Evolutionary conservation across 1,140 invertebrate species (phyloP), one percentile per base, ranked within the genome.

Genomic region (Saccostrea cuccullata): DNA sequence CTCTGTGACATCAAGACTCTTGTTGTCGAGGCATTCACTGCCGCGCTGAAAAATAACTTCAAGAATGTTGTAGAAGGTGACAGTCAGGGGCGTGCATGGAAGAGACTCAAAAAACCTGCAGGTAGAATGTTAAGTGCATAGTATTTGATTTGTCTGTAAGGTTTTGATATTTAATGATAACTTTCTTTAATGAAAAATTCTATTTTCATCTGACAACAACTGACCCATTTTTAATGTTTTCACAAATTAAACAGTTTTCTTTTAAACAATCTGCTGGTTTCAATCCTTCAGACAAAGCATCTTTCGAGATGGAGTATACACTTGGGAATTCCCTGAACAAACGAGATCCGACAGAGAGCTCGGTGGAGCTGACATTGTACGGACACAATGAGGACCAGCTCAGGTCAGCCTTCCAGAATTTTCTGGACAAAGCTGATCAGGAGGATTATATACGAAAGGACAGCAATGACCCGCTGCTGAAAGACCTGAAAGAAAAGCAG

Each of bases 1-100:
- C 36, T 92, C 5, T 91, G 90, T 83, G 73, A 86, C 30, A 84
- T 90, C 5, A 90, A 84, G 12, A 60, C 86, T 17, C 77, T 55
- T 11, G 55, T 89, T 9, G 55, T 86, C 2, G 82, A 84, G 40
- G 82, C 82, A 84, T 84, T 84, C 55, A 56, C 55, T 26, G 82
- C 55, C 9, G 55, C 47, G 55, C 20, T 84, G 17, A 84, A 84
- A 56, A 36, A 55, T 17, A 84, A 9, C 36, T 56, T 84, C 26
- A 6, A 23, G 23, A 84, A 84, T 84, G 82, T 55, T 17, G 23
- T 56, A 0, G 82, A 77, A 2, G 70, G 70, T 15, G 70, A 77
- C 11, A 15, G 70, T 26, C 26, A 1, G 5, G 70, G 30, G 1
- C 70, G 15, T 9, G 30, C 70, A 13, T 77, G 70, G 70, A 77